Evolutionary conservation across 2,113 vertebrate species (phyloP).

Genomic region (Trematomus loennbergii): DNA sequence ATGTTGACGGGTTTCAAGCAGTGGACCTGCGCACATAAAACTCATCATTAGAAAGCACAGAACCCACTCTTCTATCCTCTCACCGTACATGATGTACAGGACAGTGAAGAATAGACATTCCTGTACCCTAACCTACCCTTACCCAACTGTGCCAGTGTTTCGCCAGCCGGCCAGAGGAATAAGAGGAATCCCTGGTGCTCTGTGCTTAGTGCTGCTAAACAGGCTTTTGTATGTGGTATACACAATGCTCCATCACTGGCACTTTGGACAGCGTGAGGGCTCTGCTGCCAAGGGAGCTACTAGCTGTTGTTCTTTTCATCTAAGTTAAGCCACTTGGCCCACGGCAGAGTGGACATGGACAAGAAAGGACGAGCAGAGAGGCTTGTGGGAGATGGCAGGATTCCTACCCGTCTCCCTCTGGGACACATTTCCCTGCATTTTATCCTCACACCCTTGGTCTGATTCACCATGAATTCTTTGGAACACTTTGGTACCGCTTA

Average conservation of each 20-base stretch:
- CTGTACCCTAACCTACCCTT: conserved; percentile 43
- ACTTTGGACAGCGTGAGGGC: conserved; percentile 72
- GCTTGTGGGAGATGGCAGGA: conserved; percentile 80
- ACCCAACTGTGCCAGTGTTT: conserved; percentile 56
- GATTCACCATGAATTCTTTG: conserved; percentile 90
- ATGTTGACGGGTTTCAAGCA: not conserved
- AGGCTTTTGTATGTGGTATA: conserved; percentile 78
- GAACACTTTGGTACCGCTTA: conserved; percentile 91
- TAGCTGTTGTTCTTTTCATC: conserved; percentile 85
- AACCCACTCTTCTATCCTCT: not conserved
- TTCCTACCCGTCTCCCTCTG: conserved; percentile 76
- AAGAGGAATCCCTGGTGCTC: conserved; percentile 66
- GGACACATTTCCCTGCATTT: conserved; percentile 76
- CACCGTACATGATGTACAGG: conserved; percentile 27
- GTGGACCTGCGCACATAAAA: not conserved
- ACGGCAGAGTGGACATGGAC: conserved; percentile 75
- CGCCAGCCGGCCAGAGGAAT: conserved; percentile 51
- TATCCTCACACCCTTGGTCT: conserved; percentile 83
- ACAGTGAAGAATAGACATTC: conserved; percentile 58
- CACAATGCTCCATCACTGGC: conserved; percentile 79
- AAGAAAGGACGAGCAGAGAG: conserved; percentile 76
- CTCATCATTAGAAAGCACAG: not conserved
- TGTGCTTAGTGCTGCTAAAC: conserved; percentile 77
- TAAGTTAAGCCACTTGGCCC: conserved; percentile 86
- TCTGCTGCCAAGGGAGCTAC: conserved; percentile 80